A percentile compares a stretch with the other conserved stretches of the same genome.
These are phyloP conservation scores for Euura lappo DNA, from an alignment of 1,140 invertebrate species.

Conservation along the genomic window DNA sequence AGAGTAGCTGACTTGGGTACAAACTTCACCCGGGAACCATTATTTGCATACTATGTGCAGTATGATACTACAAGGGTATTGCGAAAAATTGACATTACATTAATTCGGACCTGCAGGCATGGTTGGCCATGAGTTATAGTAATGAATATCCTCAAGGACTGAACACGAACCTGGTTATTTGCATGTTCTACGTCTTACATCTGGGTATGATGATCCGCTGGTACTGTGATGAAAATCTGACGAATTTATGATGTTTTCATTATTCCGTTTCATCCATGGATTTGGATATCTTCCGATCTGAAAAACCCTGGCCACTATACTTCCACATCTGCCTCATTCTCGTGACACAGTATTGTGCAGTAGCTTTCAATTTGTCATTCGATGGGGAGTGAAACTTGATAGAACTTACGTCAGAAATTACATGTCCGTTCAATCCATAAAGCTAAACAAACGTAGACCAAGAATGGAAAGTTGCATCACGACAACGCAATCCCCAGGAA, in stretches of 20 bases:
- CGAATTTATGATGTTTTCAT: no score
- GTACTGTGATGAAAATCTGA: no score
- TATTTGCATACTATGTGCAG: not conserved
- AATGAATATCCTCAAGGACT: not conserved
- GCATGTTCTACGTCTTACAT: not conserved
- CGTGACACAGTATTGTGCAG: not conserved
- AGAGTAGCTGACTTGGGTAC: not conserved
- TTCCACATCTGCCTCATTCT: no score
- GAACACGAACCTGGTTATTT: not conserved
- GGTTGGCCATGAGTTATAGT: not conserved
- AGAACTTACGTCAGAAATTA: not conserved
- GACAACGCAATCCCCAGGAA: not conserved
- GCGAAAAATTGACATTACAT: not conserved
- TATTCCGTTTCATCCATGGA: no score
- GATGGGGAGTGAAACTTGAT: not conserved
- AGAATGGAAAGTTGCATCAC: not conserved
- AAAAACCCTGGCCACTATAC: no score
- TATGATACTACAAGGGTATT: not conserved
- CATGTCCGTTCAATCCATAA: not conserved
- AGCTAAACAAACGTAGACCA: not conserved
- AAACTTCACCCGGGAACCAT: not conserved
- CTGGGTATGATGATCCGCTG: no score
- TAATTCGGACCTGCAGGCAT: not conserved
- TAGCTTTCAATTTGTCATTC: slow-evolving; percentile 1
- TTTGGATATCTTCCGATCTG: no score